phyloP scores from a whole-genome alignment of 2,113 vertebrate genomes.

The Glareola pratincola region DNA sequence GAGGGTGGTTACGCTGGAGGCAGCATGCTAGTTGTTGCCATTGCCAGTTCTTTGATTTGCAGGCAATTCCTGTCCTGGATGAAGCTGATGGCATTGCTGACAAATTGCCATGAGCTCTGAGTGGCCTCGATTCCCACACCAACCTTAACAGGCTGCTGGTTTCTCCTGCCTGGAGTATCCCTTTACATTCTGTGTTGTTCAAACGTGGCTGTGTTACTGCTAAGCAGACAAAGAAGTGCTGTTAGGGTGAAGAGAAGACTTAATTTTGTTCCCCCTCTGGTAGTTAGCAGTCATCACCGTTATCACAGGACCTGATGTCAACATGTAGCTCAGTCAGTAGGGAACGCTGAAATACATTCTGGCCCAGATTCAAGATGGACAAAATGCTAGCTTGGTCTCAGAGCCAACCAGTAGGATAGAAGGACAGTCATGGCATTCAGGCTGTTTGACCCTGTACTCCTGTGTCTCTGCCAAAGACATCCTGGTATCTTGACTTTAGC shows the following conservation, averaged over 20 bases:
- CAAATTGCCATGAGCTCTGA: background rate
- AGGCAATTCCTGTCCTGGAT: background rate
- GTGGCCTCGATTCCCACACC: background rate
- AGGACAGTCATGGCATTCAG: background rate
- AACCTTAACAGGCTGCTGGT: background rate
- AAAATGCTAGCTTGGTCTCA: background rate
- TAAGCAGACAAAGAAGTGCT: background rate
- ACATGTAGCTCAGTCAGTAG: background rate
- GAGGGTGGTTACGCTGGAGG: fast-evolving
- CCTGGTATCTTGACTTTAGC: background rate
- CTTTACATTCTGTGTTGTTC: background rate
- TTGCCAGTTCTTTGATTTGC: background rate
- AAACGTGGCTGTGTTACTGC: background rate
- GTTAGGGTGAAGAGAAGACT: background rate
- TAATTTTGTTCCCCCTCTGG: background rate
- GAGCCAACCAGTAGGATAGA: background rate
- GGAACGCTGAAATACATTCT: background rate
- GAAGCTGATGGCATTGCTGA: background rate
- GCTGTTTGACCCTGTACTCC: background rate
- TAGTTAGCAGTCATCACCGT: background rate
- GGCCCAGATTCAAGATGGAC: background rate
- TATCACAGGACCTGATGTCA: background rate
- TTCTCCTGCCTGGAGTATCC: background rate
- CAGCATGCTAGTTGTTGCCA: background rate
- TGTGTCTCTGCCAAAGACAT: background rate